Percentiles rank a stretch among this genome's conserved stretches.
Evolutionary conservation across 2,113 vertebrate genomes (phyloP).

Genomic region (Larimichthys crocea): DNA sequence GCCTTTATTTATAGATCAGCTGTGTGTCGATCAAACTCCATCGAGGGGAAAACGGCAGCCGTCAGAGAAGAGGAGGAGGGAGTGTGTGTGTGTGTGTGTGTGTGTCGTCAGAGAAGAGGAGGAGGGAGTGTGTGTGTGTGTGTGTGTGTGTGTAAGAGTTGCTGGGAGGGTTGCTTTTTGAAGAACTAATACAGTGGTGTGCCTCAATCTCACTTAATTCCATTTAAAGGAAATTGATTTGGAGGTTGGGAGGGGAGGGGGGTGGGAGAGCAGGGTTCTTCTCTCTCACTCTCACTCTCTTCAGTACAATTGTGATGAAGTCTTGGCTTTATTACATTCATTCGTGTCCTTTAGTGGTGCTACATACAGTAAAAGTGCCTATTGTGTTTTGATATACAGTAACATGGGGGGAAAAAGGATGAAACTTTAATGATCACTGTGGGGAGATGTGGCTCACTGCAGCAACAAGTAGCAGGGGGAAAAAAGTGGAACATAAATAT

Average conservation of each 20-base stretch:
- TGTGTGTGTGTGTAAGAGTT: conserved; percentile 10
- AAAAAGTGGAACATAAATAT: conserved; percentile 43
- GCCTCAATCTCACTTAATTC: conserved; percentile 84
- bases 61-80: conserved; percentile 36
- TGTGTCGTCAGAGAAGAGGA: conserved; percentile 36
- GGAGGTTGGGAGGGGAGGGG: conserved; percentile 52
- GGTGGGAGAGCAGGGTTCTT: neutral
- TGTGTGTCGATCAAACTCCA: conserved; percentile 90
- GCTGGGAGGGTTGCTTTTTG: conserved; percentile 72
- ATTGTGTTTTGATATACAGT: conserved; percentile 17
- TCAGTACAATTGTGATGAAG: conserved; percentile 36
- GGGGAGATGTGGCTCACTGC: neutral
- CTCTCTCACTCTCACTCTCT: conserved; percentile 17
- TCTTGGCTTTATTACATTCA: conserved; percentile 37
- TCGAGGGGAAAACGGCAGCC: conserved; percentile 67
- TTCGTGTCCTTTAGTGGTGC: neutral
- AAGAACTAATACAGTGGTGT: conserved; percentile 82
- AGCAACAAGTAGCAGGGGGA: conserved; percentile 46
- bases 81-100: conserved; percentile 1
- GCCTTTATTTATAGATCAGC: conserved; percentile 96
- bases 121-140: conserved; percentile 18
- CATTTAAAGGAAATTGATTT: conserved; percentile 86
- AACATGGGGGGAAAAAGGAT: neutral
- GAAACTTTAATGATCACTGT: conserved; percentile 40
- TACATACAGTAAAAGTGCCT: neutral